phyloP scores from a whole-genome alignment of 2,113 vertebrate species.

The Lamprologus callipterus region DNA sequence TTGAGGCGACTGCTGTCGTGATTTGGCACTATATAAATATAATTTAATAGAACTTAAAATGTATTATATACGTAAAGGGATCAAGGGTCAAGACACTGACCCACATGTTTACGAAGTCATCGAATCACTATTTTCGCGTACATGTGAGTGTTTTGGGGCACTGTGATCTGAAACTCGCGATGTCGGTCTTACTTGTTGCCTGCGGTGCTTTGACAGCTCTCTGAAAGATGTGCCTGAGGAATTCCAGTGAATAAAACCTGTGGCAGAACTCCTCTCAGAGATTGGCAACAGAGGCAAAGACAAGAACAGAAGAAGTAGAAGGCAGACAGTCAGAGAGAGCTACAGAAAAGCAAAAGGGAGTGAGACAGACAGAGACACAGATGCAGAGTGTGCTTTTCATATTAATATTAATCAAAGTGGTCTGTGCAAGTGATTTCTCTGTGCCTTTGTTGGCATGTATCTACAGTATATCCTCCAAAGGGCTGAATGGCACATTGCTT shows the following conservation, averaged over 20 bases:
- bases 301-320: slow-evolving; percentile 7
- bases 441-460: slow-evolving; percentile 15
- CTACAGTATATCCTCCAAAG: background rate
- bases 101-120: background rate
- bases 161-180: background rate
- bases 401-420: slow-evolving; percentile 58
- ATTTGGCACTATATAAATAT: background rate
- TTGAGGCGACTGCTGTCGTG: background rate
- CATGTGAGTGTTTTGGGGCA: background rate
- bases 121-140: background rate
- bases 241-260: background rate
- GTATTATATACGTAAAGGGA: background rate
- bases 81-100: background rate
- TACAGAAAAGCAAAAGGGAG: background rate
- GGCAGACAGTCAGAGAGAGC: background rate
- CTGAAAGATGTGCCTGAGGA: slow-evolving; percentile 11
- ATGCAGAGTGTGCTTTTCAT: slow-evolving; percentile 2
- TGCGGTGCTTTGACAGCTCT: slow-evolving; percentile 15
- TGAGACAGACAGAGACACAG: background rate
- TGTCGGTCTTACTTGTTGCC: background rate
- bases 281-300: slow-evolving; percentile 8
- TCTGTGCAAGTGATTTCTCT: slow-evolving; percentile 24
- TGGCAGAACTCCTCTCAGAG: slow-evolving; percentile 29
- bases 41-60: background rate
- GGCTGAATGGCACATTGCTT: background rate